Conservation (phyloP, 2,797 vertebrate species). For the Buceros bicornis region DNA sequence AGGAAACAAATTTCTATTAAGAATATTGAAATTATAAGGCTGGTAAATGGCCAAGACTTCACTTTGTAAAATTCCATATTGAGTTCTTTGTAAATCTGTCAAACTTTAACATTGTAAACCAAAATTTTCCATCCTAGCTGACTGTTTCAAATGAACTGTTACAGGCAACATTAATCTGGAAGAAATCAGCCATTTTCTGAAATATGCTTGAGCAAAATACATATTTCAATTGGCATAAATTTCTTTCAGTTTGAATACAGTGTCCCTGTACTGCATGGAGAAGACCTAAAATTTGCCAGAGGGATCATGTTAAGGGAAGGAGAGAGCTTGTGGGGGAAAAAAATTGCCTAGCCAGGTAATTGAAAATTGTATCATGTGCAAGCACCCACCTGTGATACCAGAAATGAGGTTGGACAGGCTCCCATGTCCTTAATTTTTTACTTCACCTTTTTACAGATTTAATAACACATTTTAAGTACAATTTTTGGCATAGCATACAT, state of each 20-base stretch:
- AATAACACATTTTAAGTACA: background rate
- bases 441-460: background rate
- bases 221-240: background rate
- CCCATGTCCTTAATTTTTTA: background rate
- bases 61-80: slow-evolving; percentile 23
- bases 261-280: fast-evolving
- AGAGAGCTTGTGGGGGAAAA: background rate
- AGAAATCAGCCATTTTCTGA: slow-evolving; percentile 1
- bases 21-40: background rate
- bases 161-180: background rate
- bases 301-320: background rate
- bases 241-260: background rate
- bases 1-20: slow-evolving; percentile 22
- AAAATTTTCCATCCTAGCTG: background rate
- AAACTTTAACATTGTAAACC: background rate
- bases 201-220: background rate
- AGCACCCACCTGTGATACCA: background rate
- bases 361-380: background rate
- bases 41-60: slow-evolving; percentile 2
- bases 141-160: background rate
- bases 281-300: background rate
- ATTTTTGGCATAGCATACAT: background rate
- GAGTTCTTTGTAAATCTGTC: slow-evolving; percentile 4
- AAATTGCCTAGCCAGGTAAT: background rate
- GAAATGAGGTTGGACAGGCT: background rate